phyloP scores from a whole-genome alignment of 2,113 vertebrate species.

The Martes martes region DNA sequence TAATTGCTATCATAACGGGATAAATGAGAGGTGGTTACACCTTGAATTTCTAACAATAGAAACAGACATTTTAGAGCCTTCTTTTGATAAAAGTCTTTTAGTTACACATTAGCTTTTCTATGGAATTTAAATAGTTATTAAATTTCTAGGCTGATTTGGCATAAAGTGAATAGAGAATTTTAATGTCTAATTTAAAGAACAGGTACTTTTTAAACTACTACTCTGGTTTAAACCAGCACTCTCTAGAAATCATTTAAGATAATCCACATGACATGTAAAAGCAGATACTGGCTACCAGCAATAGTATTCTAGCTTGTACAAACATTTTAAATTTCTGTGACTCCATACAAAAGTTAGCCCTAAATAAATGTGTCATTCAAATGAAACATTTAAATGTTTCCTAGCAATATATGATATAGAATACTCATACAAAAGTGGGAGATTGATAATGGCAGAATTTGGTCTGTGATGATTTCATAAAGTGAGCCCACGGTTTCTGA shows the following conservation, averaged over 20 bases:
- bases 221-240: neutral
- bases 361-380: neutral
- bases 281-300: neutral
- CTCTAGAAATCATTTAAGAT: slow-evolving; percentile 33
- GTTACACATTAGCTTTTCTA: slow-evolving; percentile 28
- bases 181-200: neutral
- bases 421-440: neutral
- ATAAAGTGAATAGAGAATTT: slow-evolving; percentile 34
- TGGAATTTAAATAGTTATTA: slow-evolving; percentile 53
- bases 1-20: neutral
- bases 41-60: slow-evolving; percentile 14
- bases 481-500: neutral
- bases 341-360: neutral
- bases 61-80: neutral
- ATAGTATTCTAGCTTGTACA: neutral
- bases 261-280: neutral
- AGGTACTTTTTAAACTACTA: neutral
- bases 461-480: neutral
- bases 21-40: neutral
- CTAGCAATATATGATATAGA: neutral
- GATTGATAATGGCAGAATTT: slow-evolving; percentile 17
- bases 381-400: slow-evolving; percentile 38
- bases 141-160: neutral
- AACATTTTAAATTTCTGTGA: neutral
- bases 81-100: slow-evolving; percentile 37